Conservation (phyloP, 2,113 vertebrate genomes). For the Microcebus griseorufus region DNA sequence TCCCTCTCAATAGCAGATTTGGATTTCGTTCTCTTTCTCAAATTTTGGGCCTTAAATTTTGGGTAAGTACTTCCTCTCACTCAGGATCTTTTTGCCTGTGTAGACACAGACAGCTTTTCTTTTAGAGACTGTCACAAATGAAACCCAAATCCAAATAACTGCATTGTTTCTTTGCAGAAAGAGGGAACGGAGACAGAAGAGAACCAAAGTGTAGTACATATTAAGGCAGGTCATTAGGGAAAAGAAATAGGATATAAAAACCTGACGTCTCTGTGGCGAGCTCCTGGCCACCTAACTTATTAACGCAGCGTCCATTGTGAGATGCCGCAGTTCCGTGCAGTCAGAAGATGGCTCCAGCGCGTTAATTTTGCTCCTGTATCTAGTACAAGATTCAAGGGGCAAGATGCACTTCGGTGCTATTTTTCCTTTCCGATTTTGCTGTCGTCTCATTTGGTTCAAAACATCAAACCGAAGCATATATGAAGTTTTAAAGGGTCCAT, state of each 20-base stretch:
- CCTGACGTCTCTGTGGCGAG: constrained; percentile 47
- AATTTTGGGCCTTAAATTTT: constrained; percentile 69
- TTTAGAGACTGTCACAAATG: constrained; percentile 50
- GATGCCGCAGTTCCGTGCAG: constrained; percentile 83
- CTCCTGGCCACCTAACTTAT: constrained; percentile 71
- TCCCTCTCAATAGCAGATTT: neutral
- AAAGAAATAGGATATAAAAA: constrained; percentile 77
- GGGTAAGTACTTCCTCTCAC: constrained; percentile 79
- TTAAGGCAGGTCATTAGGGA: constrained; percentile 72
- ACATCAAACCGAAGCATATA: constrained; percentile 75
- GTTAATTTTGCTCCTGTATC: constrained; percentile 87
- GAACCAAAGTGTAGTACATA: constrained; percentile 54
- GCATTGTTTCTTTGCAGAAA: constrained; percentile 40
- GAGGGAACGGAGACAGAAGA: constrained; percentile 4
- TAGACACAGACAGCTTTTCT: constrained; percentile 63
- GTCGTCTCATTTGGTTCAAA: constrained; percentile 76
- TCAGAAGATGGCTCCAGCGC: constrained; percentile 92
- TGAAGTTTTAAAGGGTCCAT: constrained; percentile 66
- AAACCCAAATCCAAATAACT: constrained; percentile 61
- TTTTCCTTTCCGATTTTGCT: constrained; percentile 74
- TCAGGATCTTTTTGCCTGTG: constrained; percentile 1
- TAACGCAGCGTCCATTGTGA: constrained; percentile 74
- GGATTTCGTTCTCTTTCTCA: constrained; percentile 78
- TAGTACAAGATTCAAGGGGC: constrained; percentile 75
- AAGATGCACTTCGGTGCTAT: constrained; percentile 80